A percentile compares a stretch with the other conserved stretches of the same genome.
phyloP scores from a whole-genome alignment of 1,140 invertebrate species.

The Gryllus bimaculatus region DNA sequence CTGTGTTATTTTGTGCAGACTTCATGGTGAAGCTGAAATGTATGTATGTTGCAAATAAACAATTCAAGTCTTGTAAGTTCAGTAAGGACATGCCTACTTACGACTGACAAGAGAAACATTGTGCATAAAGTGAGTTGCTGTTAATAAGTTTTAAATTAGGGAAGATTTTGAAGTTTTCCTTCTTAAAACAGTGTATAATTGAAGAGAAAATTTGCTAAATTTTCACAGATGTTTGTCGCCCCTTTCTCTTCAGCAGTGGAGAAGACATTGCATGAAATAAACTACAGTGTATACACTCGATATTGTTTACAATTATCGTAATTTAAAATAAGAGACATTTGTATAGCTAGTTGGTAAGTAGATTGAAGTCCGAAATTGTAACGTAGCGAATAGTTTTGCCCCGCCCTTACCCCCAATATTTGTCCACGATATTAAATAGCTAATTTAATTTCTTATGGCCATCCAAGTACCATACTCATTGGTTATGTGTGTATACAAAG shows the following conservation, averaged over 20 bases:
- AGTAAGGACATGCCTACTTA: neutral
- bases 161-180: neutral
- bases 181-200: constrained; percentile 8
- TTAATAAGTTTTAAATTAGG: constrained; percentile 20
- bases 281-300: constrained; percentile 12
- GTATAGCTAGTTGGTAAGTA: constrained; percentile 22
- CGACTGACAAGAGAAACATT: constrained; percentile 9
- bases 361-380: constrained; percentile 18
- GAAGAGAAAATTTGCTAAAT: neutral
- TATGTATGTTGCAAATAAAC: neutral
- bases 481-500: constrained; percentile 3
- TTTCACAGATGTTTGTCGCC: constrained; percentile 7
- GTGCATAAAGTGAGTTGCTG: constrained; percentile 18
- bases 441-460: constrained; percentile 9
- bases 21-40: constrained; percentile 9
- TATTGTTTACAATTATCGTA: constrained; percentile 23
- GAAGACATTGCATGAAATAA: neutral
- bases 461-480: constrained; percentile 5
- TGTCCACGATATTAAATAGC: constrained; percentile 12
- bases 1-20: constrained; percentile 23
- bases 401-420: constrained; percentile 9
- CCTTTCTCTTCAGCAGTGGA: neutral
- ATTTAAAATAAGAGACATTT: constrained; percentile 21
- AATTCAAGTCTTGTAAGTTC: constrained; percentile 13
- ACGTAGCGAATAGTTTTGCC: constrained; percentile 11